These are phyloP conservation scores for Chamaea fasciata DNA, from an alignment of 2,113 vertebrate species.

Conservation along the genomic window DNA sequence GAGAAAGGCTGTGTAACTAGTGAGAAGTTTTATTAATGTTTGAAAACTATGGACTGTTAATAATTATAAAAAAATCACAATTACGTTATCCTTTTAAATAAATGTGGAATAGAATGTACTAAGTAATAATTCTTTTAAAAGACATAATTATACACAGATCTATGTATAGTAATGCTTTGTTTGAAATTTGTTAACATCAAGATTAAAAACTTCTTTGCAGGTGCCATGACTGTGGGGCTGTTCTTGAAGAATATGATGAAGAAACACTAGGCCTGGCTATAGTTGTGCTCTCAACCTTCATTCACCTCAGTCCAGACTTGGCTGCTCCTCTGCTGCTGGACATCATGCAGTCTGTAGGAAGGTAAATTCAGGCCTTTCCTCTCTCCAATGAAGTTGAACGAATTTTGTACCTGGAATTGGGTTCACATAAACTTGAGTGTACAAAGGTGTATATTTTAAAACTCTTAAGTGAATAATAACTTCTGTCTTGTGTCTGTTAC, in stretches of 20 bases:
- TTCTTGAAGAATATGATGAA: constrained; percentile 97
- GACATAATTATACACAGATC: not conserved
- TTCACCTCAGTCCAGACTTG: constrained; percentile 94
- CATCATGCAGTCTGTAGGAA: constrained; percentile 98
- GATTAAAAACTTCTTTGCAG: constrained; percentile 65
- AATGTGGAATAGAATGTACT: not conserved
- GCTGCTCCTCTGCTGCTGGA: constrained; percentile 93
- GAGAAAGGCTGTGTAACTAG: not conserved
- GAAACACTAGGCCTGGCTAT: constrained; percentile 93
- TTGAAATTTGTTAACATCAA: not conserved
- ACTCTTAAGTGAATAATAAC: not conserved
- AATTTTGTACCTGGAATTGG: not conserved
- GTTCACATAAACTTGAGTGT: not conserved
- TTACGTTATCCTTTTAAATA: not conserved
- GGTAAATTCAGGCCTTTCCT: constrained; percentile 70
- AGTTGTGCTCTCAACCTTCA: constrained; percentile 95
- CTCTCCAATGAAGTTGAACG: not conserved
- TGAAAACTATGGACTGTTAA: not conserved
- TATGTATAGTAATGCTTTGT: not conserved
- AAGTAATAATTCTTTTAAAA: not conserved
- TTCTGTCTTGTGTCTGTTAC: not conserved
- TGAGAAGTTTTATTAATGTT: not conserved
- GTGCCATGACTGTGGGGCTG: constrained; percentile 94
- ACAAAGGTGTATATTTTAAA: not conserved
- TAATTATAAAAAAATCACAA: not conserved